Base-by-base conservation (phyloP, 2,888 invertebrate species). In the Scaptomyza flava region DNA sequence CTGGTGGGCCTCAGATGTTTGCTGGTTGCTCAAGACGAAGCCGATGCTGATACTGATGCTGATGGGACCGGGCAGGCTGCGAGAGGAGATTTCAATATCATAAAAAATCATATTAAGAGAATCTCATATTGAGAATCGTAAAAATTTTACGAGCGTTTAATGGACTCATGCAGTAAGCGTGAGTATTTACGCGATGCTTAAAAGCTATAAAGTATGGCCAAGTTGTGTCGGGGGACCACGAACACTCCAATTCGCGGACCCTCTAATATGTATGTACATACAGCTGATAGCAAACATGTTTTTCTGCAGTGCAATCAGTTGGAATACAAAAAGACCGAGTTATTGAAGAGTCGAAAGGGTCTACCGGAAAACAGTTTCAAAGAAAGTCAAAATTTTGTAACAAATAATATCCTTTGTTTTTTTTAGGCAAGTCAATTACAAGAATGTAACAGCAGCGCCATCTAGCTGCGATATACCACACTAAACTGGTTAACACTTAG, bases 121-220 rank as follows among this genome's bases (percentile, higher is more conserved):
- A 88, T 90, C 89, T 89, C 90, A 90, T 91, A 82, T 88, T 79
- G 78, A 81, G 87, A 87, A 89, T 91, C 91, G 89, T 91, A 91
- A 91, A 84, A 79, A 88, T 90, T 91, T 91, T 91, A 91, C 90
- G 92, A 90, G 77, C 82, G 89, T 91, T 91, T 91, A 91, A 91
- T 91, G 90, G 91, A 89, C 82, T 90, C 89, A 90, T 89, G 89
- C 89, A 83, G 83, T 89, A 86, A 83, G 81, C 87, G 83, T 79
- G 84, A 84, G 86, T 86, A 86, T 88, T 86, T 86, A 85, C 86
- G 84, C 86, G 83, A 78, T 81, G 88, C 81, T 83, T 87, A 84
- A 86, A 81, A 86, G 81, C 81, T 76, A 76, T 86, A 81, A 87
- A 84, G 78, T 86, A 82, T 84, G 81, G 73, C 82, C 76, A 80